These are phyloP conservation scores for Pentalonia nigronervosa DNA, from an alignment of 1,140 invertebrate genomes.

Conservation along the genomic window DNA sequence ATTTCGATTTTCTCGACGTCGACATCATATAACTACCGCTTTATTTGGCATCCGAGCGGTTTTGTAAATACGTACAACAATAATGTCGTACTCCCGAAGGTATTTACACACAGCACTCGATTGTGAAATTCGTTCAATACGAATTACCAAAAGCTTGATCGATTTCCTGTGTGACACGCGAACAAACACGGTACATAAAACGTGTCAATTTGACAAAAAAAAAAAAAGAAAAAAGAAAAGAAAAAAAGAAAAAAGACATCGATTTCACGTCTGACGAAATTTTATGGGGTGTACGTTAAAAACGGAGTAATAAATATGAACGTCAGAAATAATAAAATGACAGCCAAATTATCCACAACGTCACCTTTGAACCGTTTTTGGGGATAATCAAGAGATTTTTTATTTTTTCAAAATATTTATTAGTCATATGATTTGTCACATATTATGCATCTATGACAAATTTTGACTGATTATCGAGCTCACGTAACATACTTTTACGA, in stretches of 20 bases:
- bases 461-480: not conserved
- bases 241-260: not conserved
- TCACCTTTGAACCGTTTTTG: not conserved
- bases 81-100: not conserved
- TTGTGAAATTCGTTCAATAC: slow-evolving; percentile 12
- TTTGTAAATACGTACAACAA: not conserved
- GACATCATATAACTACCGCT: not conserved
- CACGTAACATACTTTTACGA: no score
- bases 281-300: slow-evolving; percentile 2
- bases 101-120: not conserved
- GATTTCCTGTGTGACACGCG: slow-evolving; percentile 10
- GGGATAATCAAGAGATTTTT: not conserved
- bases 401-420: not conserved
- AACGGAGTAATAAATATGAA: slow-evolving; percentile 1
- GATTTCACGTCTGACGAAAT: slow-evolving; percentile 27
- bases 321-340: not conserved
- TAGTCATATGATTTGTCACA: not conserved
- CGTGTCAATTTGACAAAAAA: not conserved
- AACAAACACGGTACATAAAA: slow-evolving; percentile 22
- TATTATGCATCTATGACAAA: no score
- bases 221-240: not conserved
- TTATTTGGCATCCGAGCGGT: not conserved
- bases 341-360: not conserved
- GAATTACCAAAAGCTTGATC: slow-evolving; percentile 34
- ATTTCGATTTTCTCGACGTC: not conserved